A percentile compares a stretch with the other conserved stretches of the same genome.
Evolutionary conservation across 2,888 invertebrate genomes (phyloP).

Genomic region (Drosophila helvetica): DNA sequence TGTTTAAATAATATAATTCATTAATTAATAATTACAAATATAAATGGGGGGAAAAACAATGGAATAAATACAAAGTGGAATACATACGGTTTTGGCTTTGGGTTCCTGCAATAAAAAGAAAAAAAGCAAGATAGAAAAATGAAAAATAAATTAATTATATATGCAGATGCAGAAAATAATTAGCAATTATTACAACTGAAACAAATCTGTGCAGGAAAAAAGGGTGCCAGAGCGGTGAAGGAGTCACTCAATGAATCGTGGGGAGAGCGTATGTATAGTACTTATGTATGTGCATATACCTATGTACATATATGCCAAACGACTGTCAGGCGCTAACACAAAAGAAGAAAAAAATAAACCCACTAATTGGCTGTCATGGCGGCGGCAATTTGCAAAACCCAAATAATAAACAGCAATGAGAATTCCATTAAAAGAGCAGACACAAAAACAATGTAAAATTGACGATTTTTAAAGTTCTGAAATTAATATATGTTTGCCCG

Average conservation of each 20-base stretch:
- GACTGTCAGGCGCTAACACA: conserved; percentile 26
- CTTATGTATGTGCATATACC: background rate
- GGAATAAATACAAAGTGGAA: conserved; percentile 33
- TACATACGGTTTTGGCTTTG: conserved; percentile 82
- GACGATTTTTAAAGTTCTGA: conserved; percentile 47
- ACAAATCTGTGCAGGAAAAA: conserved; percentile 18
- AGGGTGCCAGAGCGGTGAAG: background rate
- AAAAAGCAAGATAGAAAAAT: conserved; percentile 24
- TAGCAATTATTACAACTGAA: conserved; percentile 36
- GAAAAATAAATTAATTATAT: conserved; percentile 34
- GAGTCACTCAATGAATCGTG: conserved; percentile 33
- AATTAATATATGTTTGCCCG: conserved; percentile 29
- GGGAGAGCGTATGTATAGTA: background rate
- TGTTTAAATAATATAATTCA: conserved; percentile 4
- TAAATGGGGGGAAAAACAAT: conserved; percentile 12
- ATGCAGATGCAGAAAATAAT: conserved; percentile 38
- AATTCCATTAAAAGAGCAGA: conserved; percentile 36
- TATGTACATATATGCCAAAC: conserved; percentile 2
- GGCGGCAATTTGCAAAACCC: conserved; percentile 43
- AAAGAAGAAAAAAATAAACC: conserved; percentile 33
- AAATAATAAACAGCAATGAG: conserved; percentile 14
- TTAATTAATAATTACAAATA: conserved; percentile 23
- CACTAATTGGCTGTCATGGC: conserved; percentile 59
- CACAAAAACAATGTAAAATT: conserved; percentile 17
- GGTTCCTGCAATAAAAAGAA: conserved; percentile 75